A percentile compares a stretch with the other conserved stretches of the same genome.
These are phyloP conservation scores for Grammomys surdaster DNA, from an alignment of 2,113 vertebrate genomes.

Conservation along the genomic window DNA sequence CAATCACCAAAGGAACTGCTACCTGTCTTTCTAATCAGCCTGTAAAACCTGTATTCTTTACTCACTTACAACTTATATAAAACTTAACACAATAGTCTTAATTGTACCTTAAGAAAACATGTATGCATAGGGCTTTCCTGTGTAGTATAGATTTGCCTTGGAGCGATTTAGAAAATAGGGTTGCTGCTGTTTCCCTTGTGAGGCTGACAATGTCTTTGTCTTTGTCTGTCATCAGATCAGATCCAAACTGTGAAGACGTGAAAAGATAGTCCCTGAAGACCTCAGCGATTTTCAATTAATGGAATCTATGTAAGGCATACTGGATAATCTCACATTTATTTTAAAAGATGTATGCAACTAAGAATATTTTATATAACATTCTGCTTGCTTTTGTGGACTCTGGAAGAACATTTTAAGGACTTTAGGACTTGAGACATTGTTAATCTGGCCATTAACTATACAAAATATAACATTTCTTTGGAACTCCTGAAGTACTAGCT, in stretches of 20 bases:
- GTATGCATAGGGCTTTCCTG: neutral
- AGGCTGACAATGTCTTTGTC: slow-evolving; percentile 35
- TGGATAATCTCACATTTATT: slow-evolving; percentile 67
- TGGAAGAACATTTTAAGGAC: slow-evolving; percentile 79
- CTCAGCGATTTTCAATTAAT: slow-evolving; percentile 70
- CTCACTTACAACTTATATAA: neutral
- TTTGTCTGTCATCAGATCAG: slow-evolving; percentile 87
- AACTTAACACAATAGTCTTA: slow-evolving; percentile 1
- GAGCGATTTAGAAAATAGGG: slow-evolving; percentile 53
- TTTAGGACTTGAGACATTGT: slow-evolving; percentile 74
- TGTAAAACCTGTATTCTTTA: neutral
- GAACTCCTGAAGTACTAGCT: neutral
- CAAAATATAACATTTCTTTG: slow-evolving; percentile 62
- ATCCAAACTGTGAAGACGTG: slow-evolving; percentile 90
- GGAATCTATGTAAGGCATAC: slow-evolving; percentile 64
- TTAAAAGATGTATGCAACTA: slow-evolving; percentile 52
- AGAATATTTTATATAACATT: slow-evolving; percentile 70
- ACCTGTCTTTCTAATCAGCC: neutral
- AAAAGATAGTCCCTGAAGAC: slow-evolving; percentile 81
- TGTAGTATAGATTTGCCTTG: neutral
- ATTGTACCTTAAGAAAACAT: slow-evolving; percentile 39
- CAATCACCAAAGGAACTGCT: neutral
- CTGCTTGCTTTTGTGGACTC: slow-evolving; percentile 75
- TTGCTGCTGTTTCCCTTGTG: neutral
- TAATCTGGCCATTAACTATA: slow-evolving; percentile 66